Evolutionary conservation across 1,140 invertebrate species (phyloP).

Genomic region (Pachypsylla venusta): DNA sequence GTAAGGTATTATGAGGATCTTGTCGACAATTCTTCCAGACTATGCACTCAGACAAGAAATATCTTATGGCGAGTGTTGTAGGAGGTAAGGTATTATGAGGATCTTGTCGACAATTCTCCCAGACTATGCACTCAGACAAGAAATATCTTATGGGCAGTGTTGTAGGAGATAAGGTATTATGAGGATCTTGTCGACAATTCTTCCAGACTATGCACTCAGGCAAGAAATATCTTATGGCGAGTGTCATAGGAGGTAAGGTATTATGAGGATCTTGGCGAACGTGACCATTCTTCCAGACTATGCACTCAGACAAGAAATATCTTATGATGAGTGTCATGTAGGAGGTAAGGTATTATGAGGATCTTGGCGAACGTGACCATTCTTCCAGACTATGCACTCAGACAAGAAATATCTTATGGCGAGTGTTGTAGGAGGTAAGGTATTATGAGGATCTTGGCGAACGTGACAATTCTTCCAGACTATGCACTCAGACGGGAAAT

Average conservation of each 20-base stretch:
- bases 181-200: too few relatives aligned
- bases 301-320: constrained; percentile 96
- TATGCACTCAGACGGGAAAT: constrained; percentile 94
- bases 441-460: too few relatives aligned
- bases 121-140: constrained; percentile 87
- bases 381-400: constrained; percentile 90
- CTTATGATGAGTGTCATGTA: constrained; percentile 58
- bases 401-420: constrained; percentile 93
- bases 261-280: too few relatives aligned
- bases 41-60: constrained; percentile 94
- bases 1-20: too few relatives aligned
- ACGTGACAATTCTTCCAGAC: constrained; percentile 96
- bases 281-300: constrained; percentile 92
- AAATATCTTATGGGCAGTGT: constrained; percentile 78
- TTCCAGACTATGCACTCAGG: constrained; percentile 94
- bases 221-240: constrained; percentile 85
- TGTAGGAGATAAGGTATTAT: constrained; percentile 42
- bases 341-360: too few relatives aligned
- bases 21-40: constrained; percentile 95
- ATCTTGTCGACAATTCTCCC: too few relatives aligned
- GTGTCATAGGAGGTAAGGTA: constrained; percentile 46
- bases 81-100: too few relatives aligned
- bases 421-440: constrained; percentile 46
- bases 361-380: too few relatives aligned
- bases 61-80: constrained; percentile 63